Evolutionary conservation across 2,888 invertebrate species (phyloP), one percentile per base, ranked within the genome.

Genomic region (Dynastes grantii): DNA sequence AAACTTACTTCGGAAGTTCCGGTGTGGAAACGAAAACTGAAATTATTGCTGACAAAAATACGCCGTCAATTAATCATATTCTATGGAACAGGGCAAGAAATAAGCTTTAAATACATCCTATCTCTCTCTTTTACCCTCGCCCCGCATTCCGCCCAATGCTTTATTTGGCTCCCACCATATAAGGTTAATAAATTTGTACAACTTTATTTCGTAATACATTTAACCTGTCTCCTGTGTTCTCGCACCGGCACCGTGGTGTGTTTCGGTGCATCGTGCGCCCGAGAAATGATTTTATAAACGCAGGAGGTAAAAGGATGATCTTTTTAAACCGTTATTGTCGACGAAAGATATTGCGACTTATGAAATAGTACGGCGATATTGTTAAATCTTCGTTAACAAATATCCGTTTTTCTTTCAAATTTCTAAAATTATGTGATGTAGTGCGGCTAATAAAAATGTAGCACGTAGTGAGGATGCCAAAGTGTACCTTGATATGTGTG

Each of bases 1-100:
- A 85, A 87, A 87, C 86, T 86, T 85, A 85, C 85, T 86, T 86
- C 86, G 85, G 86, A 85, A 86, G 85, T 86, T 86, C 86, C 86
- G 86, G 84, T 85, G 86, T 86, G 85, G 86, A 86, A 86, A 85
- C 85, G 86, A 86, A 86, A 86, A 85, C 86, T 86, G 85, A 86
- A 86, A 86, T 86, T 86, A 86, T 86, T 85, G 85, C 85, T 83
- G 84, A 85, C 85, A 85, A 86, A 86, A 86, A 85, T 85, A 85
- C 84, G 83, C 85, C 83, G 82, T 84, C 85, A 85, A 85, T 86
- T 85, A 86, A 86, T 86, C 86, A 86, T 84, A 82, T 84, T 84
- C 84, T 83, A 85, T 85, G 83, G 84, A 84, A 85, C 85, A 85
- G 84, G 81, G 83, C 84, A 84, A 85, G 84, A 84, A 85, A 84